A percentile compares a stretch with the other conserved stretches of the same genome.
These are phyloP conservation scores for Leptodactylus fuscus DNA, from an alignment of 2,113 vertebrate species.

Conservation along the genomic window DNA sequence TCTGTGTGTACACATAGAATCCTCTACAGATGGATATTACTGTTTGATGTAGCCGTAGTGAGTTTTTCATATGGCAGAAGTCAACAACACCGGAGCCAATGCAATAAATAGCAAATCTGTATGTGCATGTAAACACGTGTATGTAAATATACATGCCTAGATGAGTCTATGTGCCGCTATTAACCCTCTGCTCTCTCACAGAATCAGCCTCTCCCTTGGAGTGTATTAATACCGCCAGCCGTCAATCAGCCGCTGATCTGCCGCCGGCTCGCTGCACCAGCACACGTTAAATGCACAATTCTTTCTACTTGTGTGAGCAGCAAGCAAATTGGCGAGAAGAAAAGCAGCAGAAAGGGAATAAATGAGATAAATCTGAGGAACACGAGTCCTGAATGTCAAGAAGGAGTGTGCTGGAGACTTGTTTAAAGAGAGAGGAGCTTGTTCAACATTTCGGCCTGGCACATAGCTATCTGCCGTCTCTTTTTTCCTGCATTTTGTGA, in stretches of 20 bases:
- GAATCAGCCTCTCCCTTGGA: not conserved
- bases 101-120: not conserved
- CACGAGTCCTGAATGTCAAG: slow-evolving; percentile 47
- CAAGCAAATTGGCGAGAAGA: slow-evolving; percentile 54
- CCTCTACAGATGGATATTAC: not conserved
- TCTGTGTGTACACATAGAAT: not conserved
- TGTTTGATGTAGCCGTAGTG: not conserved
- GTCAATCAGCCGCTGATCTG: slow-evolving; percentile 31
- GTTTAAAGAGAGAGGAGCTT: slow-evolving; percentile 33
- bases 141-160: not conserved
- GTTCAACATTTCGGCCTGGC: slow-evolving; percentile 24
- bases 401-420: slow-evolving; percentile 27
- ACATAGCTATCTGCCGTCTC: slow-evolving; percentile 6
- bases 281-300: slow-evolving; percentile 51
- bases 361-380: slow-evolving; percentile 57
- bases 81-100: not conserved
- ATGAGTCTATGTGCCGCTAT: not conserved
- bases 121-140: not conserved
- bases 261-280: slow-evolving; percentile 39
- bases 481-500: not conserved
- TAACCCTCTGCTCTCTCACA: slow-evolving; percentile 10
- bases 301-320: slow-evolving; percentile 59
- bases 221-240: slow-evolving; percentile 27
- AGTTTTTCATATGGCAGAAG: not conserved
- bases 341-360: slow-evolving; percentile 56